Base-by-base conservation (phyloP, 2,888 invertebrate genomes). In the Hoplodrina blanda region DNA sequence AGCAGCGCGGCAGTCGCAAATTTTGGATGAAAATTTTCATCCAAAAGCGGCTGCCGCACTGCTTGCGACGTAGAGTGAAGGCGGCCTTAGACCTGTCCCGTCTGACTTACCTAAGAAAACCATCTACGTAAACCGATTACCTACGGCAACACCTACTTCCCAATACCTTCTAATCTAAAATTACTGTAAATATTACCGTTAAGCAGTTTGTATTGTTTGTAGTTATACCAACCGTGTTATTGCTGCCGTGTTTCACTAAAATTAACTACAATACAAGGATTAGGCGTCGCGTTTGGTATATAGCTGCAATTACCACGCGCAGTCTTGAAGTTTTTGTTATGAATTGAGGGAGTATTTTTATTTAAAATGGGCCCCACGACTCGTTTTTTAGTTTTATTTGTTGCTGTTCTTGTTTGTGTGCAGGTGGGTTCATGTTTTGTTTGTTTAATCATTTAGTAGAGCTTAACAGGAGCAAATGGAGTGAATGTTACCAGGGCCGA, bases 211-310 rank as follows among this genome's bases (percentile, higher is more conserved):
- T 54, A 7, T n/a, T 19, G 13, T 33, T 41, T 64, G 33, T 49
- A 0, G 6, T 3, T 61, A 25, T 19, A n/a, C 4, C 4, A 44
- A 76, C 10, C 75, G 53, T 70, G 71, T 17, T n/a, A 76, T 76
- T 76, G 11, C 11, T 11, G 0, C 10, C 25, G 20, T 76, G 75
- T 76, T 54, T 0, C 44, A 0, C 13, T 69, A 15, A 53, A 33
- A 56, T 63, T 41, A 56, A 30, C 10, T 7, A 50, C 11, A 37
- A 3, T 41, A 4, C 17, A 0, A 7, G 15, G 11, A 53, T 53
- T 44, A 13, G 1, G 0, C 15, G 46, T 15, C 1, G 4, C 6
- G 1, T 57, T 30, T 10, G 13, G 54, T 75, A 61, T 75, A 69
- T 44, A 75, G 19, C 20, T 13, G 46, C 30, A 6, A 11, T 17